These are phyloP conservation scores for Electrona antarctica DNA, from an alignment of 2,113 vertebrate genomes.

Conservation along the genomic window DNA sequence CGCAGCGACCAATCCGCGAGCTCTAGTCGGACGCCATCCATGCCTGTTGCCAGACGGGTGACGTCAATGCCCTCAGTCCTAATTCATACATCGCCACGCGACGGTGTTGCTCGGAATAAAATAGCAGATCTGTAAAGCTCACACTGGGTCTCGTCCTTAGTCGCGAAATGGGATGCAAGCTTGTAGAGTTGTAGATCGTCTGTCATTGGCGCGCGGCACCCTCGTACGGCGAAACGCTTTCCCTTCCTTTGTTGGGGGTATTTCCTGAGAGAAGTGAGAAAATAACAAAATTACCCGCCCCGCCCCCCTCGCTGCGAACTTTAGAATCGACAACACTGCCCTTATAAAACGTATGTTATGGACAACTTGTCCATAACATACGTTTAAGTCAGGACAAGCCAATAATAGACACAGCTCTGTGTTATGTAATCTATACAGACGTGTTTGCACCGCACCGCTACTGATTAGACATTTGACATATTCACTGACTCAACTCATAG, in stretches of 20 bases:
- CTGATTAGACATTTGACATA: too few relatives aligned
- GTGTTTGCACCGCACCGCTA: too few relatives aligned
- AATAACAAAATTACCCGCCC: neutral
- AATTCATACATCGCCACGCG: neutral
- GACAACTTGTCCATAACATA: neutral
- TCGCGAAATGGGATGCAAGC: too few relatives aligned
- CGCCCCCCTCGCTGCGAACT: neutral
- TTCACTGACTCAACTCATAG: too few relatives aligned
- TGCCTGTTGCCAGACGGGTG: conserved; percentile 75
- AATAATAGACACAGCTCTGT: too few relatives aligned
- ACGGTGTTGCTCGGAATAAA: too few relatives aligned
- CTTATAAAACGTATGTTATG: neutral
- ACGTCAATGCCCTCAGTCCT: conserved; percentile 58
- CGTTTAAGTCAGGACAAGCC: accelerated
- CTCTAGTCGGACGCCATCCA: conserved; percentile 27
- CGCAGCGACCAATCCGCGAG: conserved; percentile 59
- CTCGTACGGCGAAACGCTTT: neutral
- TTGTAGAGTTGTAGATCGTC: too few relatives aligned
- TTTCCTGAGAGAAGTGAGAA: conserved; percentile 59
- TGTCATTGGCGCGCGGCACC: too few relatives aligned
- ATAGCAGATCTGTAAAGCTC: too few relatives aligned
- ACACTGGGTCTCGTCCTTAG: too few relatives aligned
- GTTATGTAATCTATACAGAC: conserved; percentile 21
- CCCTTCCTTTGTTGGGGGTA: conserved; percentile 58
- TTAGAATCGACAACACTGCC: too few relatives aligned